phyloP scores from a whole-genome alignment of 1,140 invertebrate genomes.

The Ostrea edulis region DNA sequence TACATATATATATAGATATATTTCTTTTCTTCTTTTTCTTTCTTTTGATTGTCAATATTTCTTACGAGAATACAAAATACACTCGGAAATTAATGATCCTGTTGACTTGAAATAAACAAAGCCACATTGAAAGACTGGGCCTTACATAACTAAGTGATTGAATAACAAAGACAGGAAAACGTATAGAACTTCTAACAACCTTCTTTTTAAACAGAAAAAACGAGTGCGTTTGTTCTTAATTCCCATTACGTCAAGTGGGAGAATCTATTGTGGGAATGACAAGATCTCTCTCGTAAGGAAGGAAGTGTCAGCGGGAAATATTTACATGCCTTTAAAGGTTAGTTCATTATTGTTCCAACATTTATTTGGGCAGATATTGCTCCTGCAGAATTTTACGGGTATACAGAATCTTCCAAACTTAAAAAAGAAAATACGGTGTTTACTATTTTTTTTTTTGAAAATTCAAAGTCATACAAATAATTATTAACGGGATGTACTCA shows the following conservation, averaged over 20 bases:
- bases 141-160: neutral
- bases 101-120: neutral
- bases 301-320: constrained; percentile 6
- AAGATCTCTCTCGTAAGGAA: neutral
- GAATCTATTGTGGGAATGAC: constrained; percentile 13
- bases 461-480: too few relatives aligned
- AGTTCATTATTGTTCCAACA: neutral
- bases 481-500: too few relatives aligned
- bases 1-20: neutral
- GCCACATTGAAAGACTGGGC: neutral
- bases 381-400: neutral
- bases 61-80: neutral
- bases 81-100: neutral
- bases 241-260: constrained; percentile 10
- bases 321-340: neutral
- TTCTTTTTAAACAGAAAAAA: too few relatives aligned
- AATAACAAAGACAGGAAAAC: neutral
- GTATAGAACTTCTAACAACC: neutral
- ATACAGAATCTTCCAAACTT: neutral
- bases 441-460: too few relatives aligned
- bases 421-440: neutral
- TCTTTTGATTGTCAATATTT: neutral
- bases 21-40: too few relatives aligned
- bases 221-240: neutral
- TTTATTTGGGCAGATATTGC: neutral